Conservation (phyloP, 2,113 vertebrate species). For the Hydrochoerus hydrochaeris region DNA sequence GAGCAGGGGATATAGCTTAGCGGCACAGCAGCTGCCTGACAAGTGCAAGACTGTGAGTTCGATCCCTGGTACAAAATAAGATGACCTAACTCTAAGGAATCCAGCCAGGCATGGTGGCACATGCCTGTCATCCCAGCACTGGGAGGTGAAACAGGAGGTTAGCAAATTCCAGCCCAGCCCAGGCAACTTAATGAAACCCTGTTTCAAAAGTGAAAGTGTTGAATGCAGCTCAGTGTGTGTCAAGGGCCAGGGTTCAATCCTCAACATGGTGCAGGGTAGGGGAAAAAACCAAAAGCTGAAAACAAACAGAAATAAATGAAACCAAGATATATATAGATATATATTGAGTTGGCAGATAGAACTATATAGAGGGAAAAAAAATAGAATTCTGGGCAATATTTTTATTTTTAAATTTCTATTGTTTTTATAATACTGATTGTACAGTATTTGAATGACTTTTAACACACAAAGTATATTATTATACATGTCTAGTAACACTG, state of each 20-base stretch:
- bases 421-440: neutral
- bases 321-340: neutral
- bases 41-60: too few species aligned
- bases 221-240: neutral
- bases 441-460: neutral
- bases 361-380: neutral
- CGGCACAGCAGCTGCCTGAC: too few species aligned
- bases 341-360: neutral
- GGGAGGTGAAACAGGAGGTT: neutral
- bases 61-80: too few species aligned
- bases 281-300: neutral
- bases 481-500: neutral
- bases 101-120: neutral
- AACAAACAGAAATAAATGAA: neutral
- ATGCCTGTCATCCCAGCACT: neutral
- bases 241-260: neutral
- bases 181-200: neutral
- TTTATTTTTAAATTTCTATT: neutral
- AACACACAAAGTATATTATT: neutral
- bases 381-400: neutral
- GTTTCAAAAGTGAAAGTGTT: neutral
- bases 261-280: neutral
- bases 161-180: neutral
- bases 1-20: too few species aligned
- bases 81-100: too few species aligned